Conservation (phyloP, 2,113 vertebrate genomes). For the Callipepla californica region DNA sequence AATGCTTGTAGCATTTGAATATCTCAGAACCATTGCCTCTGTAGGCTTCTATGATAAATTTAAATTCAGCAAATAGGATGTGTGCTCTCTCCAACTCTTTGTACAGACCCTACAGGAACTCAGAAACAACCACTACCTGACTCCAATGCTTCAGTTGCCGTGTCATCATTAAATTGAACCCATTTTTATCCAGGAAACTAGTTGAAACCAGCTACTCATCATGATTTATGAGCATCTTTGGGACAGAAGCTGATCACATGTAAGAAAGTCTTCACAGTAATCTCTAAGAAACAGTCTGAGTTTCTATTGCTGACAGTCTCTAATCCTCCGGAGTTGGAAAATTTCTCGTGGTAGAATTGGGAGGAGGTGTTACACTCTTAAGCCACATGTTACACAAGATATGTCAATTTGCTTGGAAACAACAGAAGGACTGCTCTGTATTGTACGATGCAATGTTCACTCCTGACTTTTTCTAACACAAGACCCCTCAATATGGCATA, state of each 20-base stretch:
- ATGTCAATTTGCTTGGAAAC: not conserved
- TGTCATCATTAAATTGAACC: not conserved
- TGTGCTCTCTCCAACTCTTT: not conserved
- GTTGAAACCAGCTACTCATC: not conserved
- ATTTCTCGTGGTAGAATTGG: not conserved
- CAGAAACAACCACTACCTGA: not conserved
- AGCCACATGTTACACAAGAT: not conserved
- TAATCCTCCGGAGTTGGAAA: not conserved
- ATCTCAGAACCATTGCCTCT: not conserved
- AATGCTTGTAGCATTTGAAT: not conserved
- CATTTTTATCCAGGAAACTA: not conserved
- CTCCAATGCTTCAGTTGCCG: not conserved
- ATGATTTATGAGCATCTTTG: not conserved
- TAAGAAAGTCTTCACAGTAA: not conserved
- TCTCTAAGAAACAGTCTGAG: not conserved
- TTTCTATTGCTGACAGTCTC: not conserved
- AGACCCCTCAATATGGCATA: not conserved
- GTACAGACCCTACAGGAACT: not conserved
- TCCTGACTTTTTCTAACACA: not conserved
- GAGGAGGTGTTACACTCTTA: not conserved
- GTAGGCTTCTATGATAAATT: not conserved
- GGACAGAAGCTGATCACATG: not conserved
- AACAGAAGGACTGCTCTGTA: not conserved
- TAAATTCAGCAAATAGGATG: not conserved
- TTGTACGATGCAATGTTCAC: rapidly evolving